Evolutionary conservation across 2,888 invertebrate genomes (phyloP).

Genomic region (Oscheius sp.): DNA sequence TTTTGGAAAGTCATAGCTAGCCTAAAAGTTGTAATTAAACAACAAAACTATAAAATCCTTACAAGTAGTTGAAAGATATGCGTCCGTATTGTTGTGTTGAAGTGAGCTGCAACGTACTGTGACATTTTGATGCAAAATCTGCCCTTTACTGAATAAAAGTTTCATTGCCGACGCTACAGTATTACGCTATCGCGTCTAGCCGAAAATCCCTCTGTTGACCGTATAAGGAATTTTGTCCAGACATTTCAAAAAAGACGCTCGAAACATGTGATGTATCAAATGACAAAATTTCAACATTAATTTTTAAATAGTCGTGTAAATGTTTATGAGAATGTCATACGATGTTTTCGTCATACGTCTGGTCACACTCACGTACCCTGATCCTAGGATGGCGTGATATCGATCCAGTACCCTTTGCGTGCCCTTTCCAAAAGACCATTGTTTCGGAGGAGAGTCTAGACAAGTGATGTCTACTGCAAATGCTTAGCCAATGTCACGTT

Average conservation of each 20-base stretch:
- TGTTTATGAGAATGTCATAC: not conserved
- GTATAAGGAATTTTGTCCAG: not conserved
- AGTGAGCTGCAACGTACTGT: not conserved
- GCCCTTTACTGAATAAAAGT: too few relatives aligned
- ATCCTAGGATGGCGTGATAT: slow-evolving; percentile 30
- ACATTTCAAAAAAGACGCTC: not conserved
- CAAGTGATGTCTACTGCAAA: slow-evolving; percentile 36
- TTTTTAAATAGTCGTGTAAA: not conserved
- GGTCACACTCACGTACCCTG: not conserved
- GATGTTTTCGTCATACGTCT: not conserved
- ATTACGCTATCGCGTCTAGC: too few relatives aligned
- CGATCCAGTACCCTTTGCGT: slow-evolving; percentile 30
- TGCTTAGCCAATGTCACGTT: slow-evolving; percentile 50
- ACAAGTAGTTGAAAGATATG: not conserved
- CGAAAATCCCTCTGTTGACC: not conserved
- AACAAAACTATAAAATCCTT: not conserved
- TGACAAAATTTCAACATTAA: not conserved
- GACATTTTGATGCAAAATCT: not conserved
- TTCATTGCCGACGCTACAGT: too few relatives aligned
- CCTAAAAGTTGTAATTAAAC: not conserved
- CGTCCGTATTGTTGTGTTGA: not conserved
- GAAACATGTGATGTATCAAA: not conserved
- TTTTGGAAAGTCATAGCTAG: not conserved
- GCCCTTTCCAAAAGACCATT: slow-evolving; percentile 19
- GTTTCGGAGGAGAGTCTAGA: slow-evolving; percentile 14